Percentiles rank a stretch among this genome's conserved stretches.
These are phyloP conservation scores for Vulpes vulpes DNA, from an alignment of 2,113 vertebrate species.

Conservation along the genomic window DNA sequence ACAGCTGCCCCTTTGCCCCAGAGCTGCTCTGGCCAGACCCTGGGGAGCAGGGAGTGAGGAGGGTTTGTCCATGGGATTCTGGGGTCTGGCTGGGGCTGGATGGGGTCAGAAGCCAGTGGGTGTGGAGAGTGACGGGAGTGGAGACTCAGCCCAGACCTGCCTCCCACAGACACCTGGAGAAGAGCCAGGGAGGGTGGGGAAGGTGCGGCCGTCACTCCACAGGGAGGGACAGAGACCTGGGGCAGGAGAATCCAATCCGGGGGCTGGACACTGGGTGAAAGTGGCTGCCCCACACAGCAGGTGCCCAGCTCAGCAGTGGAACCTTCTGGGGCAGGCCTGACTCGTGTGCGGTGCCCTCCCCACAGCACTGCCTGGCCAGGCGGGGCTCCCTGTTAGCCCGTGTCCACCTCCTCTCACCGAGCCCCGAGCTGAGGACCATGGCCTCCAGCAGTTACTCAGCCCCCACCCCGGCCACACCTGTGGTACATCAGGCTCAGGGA, in stretches of 20 bases:
- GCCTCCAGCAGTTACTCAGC: neutral
- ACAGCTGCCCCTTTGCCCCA: neutral
- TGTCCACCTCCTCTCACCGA: neutral
- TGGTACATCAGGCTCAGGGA: fast-evolving
- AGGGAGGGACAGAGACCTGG: neutral
- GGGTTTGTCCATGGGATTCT: no score
- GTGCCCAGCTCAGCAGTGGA: neutral
- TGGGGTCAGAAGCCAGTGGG: neutral
- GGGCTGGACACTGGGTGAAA: fast-evolving
- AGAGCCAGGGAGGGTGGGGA: neutral
- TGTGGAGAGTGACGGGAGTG: fast-evolving
- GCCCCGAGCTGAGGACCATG: neutral
- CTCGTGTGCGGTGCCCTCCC: neutral
- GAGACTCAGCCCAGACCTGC: neutral
- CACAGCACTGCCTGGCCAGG: fast-evolving
- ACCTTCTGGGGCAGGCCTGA: neutral
- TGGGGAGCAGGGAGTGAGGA: fast-evolving
- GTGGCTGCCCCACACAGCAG: neutral
- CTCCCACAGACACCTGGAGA: neutral
- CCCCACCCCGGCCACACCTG: neutral
- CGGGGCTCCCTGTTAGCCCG: fast-evolving
- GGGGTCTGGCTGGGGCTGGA: neutral
- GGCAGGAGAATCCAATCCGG: neutral
- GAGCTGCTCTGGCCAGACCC: neutral
- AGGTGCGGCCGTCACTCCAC: neutral